Percentiles rank a stretch among this genome's conserved stretches.
Conservation (phyloP, 2,797 vertebrate genomes). For the Morelia viridis region DNA sequence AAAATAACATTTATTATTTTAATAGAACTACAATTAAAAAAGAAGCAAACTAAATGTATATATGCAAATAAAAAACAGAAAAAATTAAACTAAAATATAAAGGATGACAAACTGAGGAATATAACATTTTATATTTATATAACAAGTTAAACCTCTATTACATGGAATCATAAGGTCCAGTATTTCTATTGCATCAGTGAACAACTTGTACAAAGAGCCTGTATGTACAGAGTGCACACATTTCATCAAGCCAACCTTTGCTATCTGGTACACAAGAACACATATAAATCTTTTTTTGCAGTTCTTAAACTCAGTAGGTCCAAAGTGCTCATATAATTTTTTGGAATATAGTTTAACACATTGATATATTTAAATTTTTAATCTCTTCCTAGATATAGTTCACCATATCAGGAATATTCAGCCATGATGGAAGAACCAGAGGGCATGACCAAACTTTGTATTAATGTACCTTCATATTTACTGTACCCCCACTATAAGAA, state of each 20-base stretch:
- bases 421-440: not conserved
- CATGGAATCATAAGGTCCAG: not conserved
- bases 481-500: too few relatives aligned
- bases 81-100: not conserved
- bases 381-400: not conserved
- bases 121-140: not conserved
- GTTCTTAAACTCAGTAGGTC: not conserved
- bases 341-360: not conserved
- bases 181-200: not conserved
- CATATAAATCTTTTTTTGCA: too few relatives aligned
- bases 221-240: not conserved
- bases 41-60: not conserved
- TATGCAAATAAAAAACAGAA: not conserved
- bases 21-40: not conserved
- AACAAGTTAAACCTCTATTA: not conserved
- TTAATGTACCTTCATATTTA: not conserved
- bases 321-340: not conserved
- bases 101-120: not conserved
- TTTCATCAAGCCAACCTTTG: not conserved
- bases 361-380: not conserved
- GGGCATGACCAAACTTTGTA: not conserved
- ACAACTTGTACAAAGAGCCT: not conserved
- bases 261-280: not conserved
- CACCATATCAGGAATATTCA: not conserved
- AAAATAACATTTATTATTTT: not conserved